These are phyloP conservation scores for Alectoris magna DNA, from an alignment of 2,797 vertebrate genomes.

Conservation along the genomic window DNA sequence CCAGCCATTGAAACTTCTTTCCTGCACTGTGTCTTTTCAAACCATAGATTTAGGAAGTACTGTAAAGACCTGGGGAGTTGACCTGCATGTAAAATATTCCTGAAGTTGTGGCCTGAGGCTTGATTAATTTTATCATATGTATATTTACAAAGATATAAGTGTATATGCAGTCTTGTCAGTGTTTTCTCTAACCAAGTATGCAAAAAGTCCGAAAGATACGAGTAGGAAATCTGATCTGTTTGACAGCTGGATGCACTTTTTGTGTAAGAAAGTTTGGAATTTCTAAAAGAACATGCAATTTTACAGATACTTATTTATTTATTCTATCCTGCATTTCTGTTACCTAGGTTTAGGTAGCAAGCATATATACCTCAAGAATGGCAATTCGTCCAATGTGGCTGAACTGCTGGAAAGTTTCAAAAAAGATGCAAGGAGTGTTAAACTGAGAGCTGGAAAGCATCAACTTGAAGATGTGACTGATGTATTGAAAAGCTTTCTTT, in stretches of 20 bases:
- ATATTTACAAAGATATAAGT: not conserved
- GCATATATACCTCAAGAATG: constrained; percentile 88
- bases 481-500: constrained; percentile 91
- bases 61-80: not conserved
- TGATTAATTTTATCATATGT: not conserved
- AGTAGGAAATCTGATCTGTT: not conserved
- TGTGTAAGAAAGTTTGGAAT: not conserved
- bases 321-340: constrained; percentile 9
- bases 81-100: not conserved
- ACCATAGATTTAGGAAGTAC: not conserved
- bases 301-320: not conserved
- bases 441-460: constrained; percentile 89
- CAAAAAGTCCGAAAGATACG: not conserved
- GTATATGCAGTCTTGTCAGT: not conserved
- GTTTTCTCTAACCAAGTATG: not conserved
- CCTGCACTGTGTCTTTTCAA: not conserved
- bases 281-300: not conserved
- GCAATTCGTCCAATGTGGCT: constrained; percentile 80
- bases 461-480: constrained; percentile 91
- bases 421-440: constrained; percentile 91
- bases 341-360: constrained; percentile 89
- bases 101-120: not conserved
- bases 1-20: not conserved
- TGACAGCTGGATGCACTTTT: not conserved
- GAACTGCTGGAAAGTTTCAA: constrained; percentile 89